phyloP scores from a whole-genome alignment of 2,888 invertebrate species.

The Xanthorhoe designata region DNA sequence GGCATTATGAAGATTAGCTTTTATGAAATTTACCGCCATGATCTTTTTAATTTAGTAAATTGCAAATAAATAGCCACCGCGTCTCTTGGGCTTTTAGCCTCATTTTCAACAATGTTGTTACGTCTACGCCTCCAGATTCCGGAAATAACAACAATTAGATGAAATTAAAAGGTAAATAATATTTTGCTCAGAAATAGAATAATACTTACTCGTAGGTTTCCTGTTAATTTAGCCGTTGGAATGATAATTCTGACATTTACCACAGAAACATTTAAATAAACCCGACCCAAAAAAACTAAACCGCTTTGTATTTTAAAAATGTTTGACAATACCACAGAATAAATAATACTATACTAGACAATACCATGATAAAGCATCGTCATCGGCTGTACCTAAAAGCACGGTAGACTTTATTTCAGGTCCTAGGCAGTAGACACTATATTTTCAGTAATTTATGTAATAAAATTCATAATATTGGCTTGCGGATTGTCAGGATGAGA shows the following conservation, averaged over 20 bases:
- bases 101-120: conserved; percentile 8
- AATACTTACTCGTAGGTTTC: neutral
- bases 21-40: conserved; percentile 35
- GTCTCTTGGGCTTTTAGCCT: neutral
- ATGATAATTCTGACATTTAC: neutral
- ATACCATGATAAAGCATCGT: too few relatives aligned
- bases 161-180: neutral
- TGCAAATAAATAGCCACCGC: conserved; percentile 33
- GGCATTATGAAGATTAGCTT: conserved; percentile 51
- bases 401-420: too few relatives aligned
- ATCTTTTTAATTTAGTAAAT: conserved; percentile 39
- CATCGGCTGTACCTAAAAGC: too few relatives aligned
- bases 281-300: too few relatives aligned
- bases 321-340: too few relatives aligned
- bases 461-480: neutral
- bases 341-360: too few relatives aligned
- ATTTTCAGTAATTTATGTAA: neutral
- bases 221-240: neutral
- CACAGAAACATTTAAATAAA: too few relatives aligned
- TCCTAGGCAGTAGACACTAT: neutral
- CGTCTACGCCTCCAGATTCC: conserved; percentile 1
- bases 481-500: neutral
- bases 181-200: neutral
- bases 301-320: neutral
- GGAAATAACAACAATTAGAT: neutral